Conservation (phyloP, 2,113 vertebrate genomes). For the Typhlomys cinereus region DNA sequence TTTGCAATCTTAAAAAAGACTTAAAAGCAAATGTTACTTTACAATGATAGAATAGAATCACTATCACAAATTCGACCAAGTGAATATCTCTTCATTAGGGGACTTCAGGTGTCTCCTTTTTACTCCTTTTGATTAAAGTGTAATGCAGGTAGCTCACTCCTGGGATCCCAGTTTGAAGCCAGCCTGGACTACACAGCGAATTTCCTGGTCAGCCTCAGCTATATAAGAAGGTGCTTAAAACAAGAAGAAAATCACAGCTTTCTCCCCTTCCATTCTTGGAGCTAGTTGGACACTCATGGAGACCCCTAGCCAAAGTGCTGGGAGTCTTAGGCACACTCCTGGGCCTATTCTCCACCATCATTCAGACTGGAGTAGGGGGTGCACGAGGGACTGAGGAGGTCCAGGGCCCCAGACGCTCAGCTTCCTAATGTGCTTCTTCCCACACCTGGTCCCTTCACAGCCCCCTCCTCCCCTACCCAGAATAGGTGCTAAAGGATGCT, state of each 20-base stretch:
- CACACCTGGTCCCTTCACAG: background rate
- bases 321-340: background rate
- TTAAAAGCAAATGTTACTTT: conserved; percentile 28
- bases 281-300: background rate
- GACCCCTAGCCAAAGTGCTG: background rate
- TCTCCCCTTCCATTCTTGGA: background rate
- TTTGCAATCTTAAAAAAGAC: background rate
- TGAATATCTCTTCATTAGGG: background rate
- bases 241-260: background rate
- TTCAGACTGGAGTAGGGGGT: background rate
- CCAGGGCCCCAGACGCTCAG: background rate
- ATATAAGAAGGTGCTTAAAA: too few species aligned
- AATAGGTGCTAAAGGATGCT: accelerated
- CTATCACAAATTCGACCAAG: conserved; percentile 20
- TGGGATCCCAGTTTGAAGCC: background rate
- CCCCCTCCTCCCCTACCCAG: background rate
- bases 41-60: background rate
- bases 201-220: background rate
- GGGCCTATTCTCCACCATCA: background rate
- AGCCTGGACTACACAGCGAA: background rate
- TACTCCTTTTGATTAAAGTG: background rate
- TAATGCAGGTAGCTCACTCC: background rate
- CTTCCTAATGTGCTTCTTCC: background rate
- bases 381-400: background rate
- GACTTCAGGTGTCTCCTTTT: conserved; percentile 9